Evolutionary conservation across 2,888 invertebrate species (phyloP).

Genomic region (Acronicta alni): DNA sequence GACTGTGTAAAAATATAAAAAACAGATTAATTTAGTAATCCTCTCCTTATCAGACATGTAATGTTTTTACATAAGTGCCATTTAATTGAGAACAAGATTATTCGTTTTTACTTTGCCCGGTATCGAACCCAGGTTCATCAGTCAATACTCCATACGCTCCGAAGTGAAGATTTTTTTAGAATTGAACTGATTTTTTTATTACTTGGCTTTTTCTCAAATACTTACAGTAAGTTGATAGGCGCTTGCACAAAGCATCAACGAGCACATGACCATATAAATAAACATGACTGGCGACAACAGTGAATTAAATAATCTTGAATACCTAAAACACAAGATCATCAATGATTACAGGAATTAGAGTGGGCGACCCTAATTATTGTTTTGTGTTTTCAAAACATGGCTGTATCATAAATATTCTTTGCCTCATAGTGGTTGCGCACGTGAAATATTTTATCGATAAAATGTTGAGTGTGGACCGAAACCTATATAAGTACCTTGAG

Average conservation of each 20-base stretch:
- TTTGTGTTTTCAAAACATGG: constrained; percentile 46
- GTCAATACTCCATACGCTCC: too few species aligned
- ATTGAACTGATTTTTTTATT: too few species aligned
- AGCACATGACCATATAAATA: constrained; percentile 79
- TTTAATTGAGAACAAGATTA: background rate
- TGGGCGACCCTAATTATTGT: constrained; percentile 50
- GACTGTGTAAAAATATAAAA: constrained; percentile 59
- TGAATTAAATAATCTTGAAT: constrained; percentile 77
- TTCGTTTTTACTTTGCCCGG: too few species aligned
- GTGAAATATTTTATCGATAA: constrained; percentile 50
- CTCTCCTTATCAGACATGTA: too few species aligned
- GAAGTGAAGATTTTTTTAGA: too few species aligned
- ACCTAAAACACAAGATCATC: constrained; percentile 60
- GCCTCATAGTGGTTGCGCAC: constrained; percentile 43
- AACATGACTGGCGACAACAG: constrained; percentile 83
- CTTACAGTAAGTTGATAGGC: constrained; percentile 80
- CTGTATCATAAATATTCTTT: constrained; percentile 24
- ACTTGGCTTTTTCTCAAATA: constrained; percentile 5
- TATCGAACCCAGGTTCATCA: too few species aligned
- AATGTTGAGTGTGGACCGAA: background rate
- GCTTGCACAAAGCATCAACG: constrained; percentile 80
- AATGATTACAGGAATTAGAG: constrained; percentile 23
- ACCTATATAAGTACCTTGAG: background rate
- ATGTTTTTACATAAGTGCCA: too few species aligned
- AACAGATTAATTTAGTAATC: too few species aligned